phyloP scores from a whole-genome alignment of 2,797 vertebrate genomes.

The Microctenopoma lineatum region DNA sequence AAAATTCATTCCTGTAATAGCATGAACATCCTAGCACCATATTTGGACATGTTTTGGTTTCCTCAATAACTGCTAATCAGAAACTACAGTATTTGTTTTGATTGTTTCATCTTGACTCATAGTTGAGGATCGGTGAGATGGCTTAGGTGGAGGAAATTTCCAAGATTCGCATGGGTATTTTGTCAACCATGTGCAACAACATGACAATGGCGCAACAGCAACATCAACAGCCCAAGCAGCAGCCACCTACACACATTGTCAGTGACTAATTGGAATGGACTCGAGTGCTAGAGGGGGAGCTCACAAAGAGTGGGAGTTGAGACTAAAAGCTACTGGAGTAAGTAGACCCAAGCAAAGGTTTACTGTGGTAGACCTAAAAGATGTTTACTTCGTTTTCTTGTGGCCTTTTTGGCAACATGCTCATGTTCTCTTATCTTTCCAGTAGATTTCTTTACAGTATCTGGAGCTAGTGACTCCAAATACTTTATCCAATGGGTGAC shows the following conservation, averaged over 20 bases:
- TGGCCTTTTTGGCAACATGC: not conserved
- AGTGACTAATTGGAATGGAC: conserved; percentile 8
- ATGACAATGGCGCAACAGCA: not conserved
- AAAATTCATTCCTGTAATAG: conserved; percentile 15
- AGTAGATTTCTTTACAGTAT: not conserved
- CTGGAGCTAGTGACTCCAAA: not conserved
- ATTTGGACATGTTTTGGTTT: not conserved
- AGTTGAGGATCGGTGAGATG: not conserved
- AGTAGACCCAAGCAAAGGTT: not conserved
- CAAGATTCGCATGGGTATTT: not conserved
- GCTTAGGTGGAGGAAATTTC: not conserved
- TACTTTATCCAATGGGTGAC: not conserved
- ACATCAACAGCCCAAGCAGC: not conserved
- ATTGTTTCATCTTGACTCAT: not conserved
- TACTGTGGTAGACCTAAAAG: not conserved
- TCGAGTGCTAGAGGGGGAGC: conserved; percentile 14
- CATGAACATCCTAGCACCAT: not conserved
- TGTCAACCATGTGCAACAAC: conserved; percentile 7
- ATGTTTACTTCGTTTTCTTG: conserved; percentile 9
- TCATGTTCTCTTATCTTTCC: not conserved
- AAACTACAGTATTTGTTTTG: not conserved
- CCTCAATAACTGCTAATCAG: not conserved
- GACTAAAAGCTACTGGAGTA: conserved; percentile 10
- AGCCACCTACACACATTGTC: not conserved
- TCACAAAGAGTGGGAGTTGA: conserved; percentile 16